Percentiles rank a stretch among this genome's conserved stretches.
phyloP scores from a whole-genome alignment of 2,797 vertebrate genomes.

The Pangasius larnaudii region DNA sequence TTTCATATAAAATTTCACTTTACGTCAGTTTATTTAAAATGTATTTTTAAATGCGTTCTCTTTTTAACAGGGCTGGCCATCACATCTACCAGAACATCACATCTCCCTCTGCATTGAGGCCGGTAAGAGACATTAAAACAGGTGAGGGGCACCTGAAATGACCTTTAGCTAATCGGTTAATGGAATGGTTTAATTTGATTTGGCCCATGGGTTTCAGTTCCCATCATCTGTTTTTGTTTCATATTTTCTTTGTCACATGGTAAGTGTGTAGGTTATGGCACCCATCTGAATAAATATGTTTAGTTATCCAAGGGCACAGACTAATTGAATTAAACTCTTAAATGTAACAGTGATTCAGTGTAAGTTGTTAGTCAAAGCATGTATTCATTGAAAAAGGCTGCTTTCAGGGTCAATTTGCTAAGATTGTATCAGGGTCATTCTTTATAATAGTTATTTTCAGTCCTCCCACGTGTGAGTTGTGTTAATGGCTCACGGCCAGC shows the following conservation, averaged over 20 bases:
- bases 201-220: not conserved
- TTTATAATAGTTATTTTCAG: conserved; percentile 43
- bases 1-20: not conserved
- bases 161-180: not conserved
- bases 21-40: not conserved
- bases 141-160: not conserved
- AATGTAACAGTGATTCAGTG: conserved; percentile 5
- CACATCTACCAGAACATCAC: conserved; percentile 4
- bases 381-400: conserved; percentile 3
- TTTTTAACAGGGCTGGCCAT: not conserved
- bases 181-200: not conserved
- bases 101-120: not conserved
- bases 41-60: not conserved
- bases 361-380: not conserved
- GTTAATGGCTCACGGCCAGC: conserved; percentile 38
- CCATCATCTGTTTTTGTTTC: not conserved
- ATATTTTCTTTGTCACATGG: not conserved
- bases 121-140: conserved; percentile 20
- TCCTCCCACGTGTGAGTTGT: conserved; percentile 25
- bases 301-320: not conserved
- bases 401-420: conserved; percentile 27
- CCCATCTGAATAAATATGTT: not conserved
- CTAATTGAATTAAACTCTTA: conserved; percentile 15
- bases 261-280: not conserved
- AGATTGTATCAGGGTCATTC: conserved; percentile 21